A percentile compares a stretch with the other conserved stretches of the same genome.
Conservation (phyloP, 2,888 invertebrate genomes). For the Arge pagana region DNA sequence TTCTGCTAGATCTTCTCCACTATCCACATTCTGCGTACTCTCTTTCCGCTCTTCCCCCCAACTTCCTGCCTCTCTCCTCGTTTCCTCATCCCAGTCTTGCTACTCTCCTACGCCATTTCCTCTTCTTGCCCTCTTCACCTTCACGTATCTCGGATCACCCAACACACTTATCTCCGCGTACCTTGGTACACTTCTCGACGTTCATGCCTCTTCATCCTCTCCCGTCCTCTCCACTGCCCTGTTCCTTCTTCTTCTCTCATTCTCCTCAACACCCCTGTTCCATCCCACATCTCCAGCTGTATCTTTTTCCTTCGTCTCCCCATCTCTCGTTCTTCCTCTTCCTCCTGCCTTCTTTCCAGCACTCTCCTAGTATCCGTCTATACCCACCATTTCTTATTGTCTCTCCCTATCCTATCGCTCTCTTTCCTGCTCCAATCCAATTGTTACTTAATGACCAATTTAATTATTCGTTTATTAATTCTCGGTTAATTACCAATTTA, state of each 20-base stretch:
- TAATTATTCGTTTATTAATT: too few relatives aligned
- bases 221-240: conserved; percentile 9
- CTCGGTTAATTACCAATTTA: too few relatives aligned
- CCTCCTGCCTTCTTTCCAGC: conserved; percentile 1
- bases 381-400: neutral
- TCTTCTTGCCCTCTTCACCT: neutral
- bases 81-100: conserved; percentile 18
- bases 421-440: neutral
- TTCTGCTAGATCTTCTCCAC: neutral
- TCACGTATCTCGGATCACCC: conserved; percentile 10
- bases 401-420: neutral
- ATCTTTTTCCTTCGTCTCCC: conserved; percentile 14
- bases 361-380: neutral
- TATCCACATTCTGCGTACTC: conserved; percentile 1
- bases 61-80: conserved; percentile 12
- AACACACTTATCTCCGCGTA: conserved; percentile 3
- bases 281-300: conserved; percentile 23
- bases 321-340: neutral
- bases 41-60: conserved; percentile 6
- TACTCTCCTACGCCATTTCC: neutral
- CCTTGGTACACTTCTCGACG: neutral
- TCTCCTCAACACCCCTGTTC: conserved; percentile 18
- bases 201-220: neutral
- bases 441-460: too few relatives aligned
- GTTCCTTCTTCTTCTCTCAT: conserved; percentile 14